Base-by-base conservation (phyloP, 1,140 invertebrate species). In the Heterodera schachtii region DNA sequence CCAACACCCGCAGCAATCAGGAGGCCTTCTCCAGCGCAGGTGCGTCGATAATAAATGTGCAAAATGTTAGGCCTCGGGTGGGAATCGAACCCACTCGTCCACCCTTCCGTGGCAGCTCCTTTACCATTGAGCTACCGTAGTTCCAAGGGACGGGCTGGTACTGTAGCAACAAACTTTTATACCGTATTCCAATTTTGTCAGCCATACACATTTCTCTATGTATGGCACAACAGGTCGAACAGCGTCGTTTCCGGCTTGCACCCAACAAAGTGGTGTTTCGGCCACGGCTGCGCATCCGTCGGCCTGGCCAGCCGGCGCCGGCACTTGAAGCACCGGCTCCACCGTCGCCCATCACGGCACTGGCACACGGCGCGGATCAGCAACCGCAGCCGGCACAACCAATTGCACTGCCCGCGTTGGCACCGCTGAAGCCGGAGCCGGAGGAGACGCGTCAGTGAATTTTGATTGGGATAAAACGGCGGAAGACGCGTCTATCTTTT, bases 231-330 rank as follows among this genome's bases (percentile, higher is more conserved):
- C 57, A 11, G 57, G 57, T 60, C 4, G 57, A 60, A 60, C 57
- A 86, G 64, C 44, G 81, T 8, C 86, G 84, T 13, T 86, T 86
- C 69, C 84, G 84, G 44, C 73, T 86, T 16, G 79, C 80, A n/a
- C 81, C 81, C 13, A 87, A 84, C 60, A 84, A 83, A 82, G 70
- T 86, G 49, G 74, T 70, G 57, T 86, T 79, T 52, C 73, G 84
- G 21, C 84, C 84, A 21, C 69, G 84, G 19, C 70, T 86, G 31
- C 84, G 78, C 60, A 86, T 86, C 44, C 70, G 84, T 21, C 60
- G 78, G 73, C 84, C 86, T 5, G 83, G 21, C 31, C 44, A 11
- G 49, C 66, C n/a, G 21, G 16, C 41, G 43, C 49, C 60, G 46
- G 70, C 47, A 41, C 47, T 78, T 11, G 11, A n/a, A n/a, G n/a